Evolutionary conservation across 2,888 invertebrate genomes (phyloP).

Genomic region (Ochropleura plecta): DNA sequence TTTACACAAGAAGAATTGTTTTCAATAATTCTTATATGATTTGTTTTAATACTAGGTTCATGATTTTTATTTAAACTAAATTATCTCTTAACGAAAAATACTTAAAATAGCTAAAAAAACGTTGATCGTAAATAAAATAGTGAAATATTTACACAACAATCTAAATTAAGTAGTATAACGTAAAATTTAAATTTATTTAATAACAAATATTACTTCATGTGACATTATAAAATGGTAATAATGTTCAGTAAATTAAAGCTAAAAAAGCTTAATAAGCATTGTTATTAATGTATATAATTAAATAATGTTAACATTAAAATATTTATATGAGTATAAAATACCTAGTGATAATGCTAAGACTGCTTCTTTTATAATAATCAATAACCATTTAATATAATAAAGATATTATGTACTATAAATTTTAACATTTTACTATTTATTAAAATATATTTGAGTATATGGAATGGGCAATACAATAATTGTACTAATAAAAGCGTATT

Average conservation of each 20-base stretch:
- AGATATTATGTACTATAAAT: constrained; percentile 35
- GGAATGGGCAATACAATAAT: constrained; percentile 53
- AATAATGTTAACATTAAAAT: constrained; percentile 66
- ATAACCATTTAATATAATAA: constrained; percentile 44
- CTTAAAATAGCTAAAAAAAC: constrained; percentile 79
- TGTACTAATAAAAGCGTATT: constrained; percentile 52
- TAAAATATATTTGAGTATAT: constrained; percentile 50
- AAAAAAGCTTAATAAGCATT: constrained; percentile 71
- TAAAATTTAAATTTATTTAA: constrained; percentile 82
- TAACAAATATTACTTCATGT: constrained; percentile 82
- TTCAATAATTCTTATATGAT: constrained; percentile 81
- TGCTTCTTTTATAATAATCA: constrained; percentile 61
- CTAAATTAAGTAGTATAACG: constrained; percentile 80
- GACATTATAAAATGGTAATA: constrained; percentile 74
- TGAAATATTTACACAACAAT: constrained; percentile 88
- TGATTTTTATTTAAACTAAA: constrained; percentile 75
- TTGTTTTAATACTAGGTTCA: constrained; percentile 79
- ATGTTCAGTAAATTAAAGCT: constrained; percentile 75
- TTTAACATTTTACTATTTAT: constrained; percentile 51
- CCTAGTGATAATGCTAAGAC: constrained; percentile 69
- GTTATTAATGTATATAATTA: constrained; percentile 64
- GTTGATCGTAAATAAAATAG: constrained; percentile 82
- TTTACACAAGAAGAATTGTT: constrained; percentile 86
- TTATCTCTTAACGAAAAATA: constrained; percentile 76
- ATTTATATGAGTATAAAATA: constrained; percentile 70